Conservation (phyloP, 2,888 invertebrate species). For the Phrixothrix hirtus region DNA sequence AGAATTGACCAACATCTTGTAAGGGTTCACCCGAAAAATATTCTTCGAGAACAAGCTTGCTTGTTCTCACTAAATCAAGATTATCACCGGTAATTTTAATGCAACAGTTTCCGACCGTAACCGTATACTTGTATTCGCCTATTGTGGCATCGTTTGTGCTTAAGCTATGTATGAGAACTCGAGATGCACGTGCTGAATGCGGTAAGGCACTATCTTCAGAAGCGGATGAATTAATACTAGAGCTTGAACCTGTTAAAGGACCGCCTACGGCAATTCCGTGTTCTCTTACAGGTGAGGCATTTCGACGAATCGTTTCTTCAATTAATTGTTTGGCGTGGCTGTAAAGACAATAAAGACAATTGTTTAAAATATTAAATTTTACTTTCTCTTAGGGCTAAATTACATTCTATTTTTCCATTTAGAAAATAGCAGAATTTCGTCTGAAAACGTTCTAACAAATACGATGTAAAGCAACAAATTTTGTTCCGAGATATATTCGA, state of each 20-base stretch:
- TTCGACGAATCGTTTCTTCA: conserved; percentile 92
- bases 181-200: conserved; percentile 60
- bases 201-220: conserved; percentile 64
- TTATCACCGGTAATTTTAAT: conserved; percentile 85
- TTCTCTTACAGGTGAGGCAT: conserved; percentile 86
- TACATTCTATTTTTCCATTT: no score
- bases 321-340: conserved; percentile 92
- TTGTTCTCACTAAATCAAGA: conserved; percentile 82
- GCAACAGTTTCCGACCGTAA: conserved; percentile 76
- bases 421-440: no score
- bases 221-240: conserved; percentile 77
- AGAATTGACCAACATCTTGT: conserved; percentile 53
- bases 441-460: no score
- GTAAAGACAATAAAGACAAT: no score
- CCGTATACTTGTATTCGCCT: conserved; percentile 88
- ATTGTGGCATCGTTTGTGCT: conserved; percentile 82
- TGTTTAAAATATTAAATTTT: no score
- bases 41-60: conserved; percentile 85
- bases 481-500: no score
- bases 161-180: conserved; percentile 74
- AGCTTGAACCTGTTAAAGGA: conserved; percentile 71
- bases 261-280: conserved; percentile 63
- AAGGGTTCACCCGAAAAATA: conserved; percentile 66
- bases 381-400: no score
- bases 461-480: no score